Conservation (phyloP, 2,888 invertebrate species). For the Syrphus vitripennis region DNA sequence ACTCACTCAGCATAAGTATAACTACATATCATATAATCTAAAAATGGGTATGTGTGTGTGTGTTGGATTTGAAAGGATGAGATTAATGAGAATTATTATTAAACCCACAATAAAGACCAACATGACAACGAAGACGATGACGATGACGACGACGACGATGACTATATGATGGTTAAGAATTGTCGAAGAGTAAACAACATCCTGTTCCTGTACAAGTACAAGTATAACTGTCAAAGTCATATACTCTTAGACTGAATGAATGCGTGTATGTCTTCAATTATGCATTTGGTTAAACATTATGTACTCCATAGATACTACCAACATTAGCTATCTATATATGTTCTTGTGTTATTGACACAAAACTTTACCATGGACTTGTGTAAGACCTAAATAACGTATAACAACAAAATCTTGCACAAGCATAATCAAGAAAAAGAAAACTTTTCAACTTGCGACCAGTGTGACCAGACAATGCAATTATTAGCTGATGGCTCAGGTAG, state of each 20-base stretch:
- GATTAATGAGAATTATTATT: constrained; percentile 36
- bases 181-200: constrained; percentile 11
- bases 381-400: background rate
- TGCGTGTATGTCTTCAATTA: background rate
- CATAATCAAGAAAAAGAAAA: background rate
- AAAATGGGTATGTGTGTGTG: background rate
- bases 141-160: background rate
- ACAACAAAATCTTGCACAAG: background rate
- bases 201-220: background rate
- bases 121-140: background rate
- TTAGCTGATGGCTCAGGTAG: too few relatives aligned
- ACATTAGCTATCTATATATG: background rate
- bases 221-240: background rate
- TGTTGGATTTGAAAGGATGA: background rate
- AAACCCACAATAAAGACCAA: background rate
- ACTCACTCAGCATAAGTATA: background rate
- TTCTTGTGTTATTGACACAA: constrained; percentile 58
- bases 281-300: constrained; percentile 51
- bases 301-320: background rate
- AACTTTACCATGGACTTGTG: constrained; percentile 50
- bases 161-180: background rate
- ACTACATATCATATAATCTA: background rate
- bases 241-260: background rate
- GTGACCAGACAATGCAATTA: too few relatives aligned
- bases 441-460: background rate